Conservation (phyloP, 1,140 invertebrate species). For the Drosophila persimilis region DNA sequence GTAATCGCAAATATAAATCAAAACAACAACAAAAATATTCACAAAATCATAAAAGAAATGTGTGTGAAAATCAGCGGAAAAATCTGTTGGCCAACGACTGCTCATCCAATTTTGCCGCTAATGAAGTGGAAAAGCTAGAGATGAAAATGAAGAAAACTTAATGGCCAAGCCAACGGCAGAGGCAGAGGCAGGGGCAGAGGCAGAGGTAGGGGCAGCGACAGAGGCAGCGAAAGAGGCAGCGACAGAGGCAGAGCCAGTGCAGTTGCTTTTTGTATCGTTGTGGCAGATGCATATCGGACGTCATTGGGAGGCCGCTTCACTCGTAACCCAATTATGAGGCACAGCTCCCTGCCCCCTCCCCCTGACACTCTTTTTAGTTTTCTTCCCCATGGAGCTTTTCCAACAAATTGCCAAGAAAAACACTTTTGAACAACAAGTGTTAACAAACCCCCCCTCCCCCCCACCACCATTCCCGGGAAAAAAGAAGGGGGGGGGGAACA, state of each 20-base stretch:
- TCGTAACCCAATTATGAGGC: constrained; percentile 68
- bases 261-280: constrained; percentile 17
- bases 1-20: constrained; percentile 42
- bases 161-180: constrained; percentile 4
- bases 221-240: no score
- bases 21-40: constrained; percentile 26
- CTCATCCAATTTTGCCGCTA: constrained; percentile 43
- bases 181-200: background rate
- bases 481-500: constrained; percentile 7
- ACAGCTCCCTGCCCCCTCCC: constrained; percentile 33
- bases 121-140: constrained; percentile 29
- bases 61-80: constrained; percentile 31
- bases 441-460: constrained; percentile 12
- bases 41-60: constrained; percentile 31
- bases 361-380: constrained; percentile 11
- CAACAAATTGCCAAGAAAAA: constrained; percentile 74
- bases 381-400: constrained; percentile 25
- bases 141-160: constrained; percentile 1
- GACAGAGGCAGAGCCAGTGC: no score
- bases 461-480: background rate
- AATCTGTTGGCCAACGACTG: constrained; percentile 15
- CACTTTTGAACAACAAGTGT: constrained; percentile 67
- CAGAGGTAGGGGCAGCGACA: no score
- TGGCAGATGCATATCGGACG: constrained; percentile 38
- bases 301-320: constrained; percentile 34